Conservation (phyloP, 2,888 invertebrate genomes). For the Acanthosepion pharaonis region DNA sequence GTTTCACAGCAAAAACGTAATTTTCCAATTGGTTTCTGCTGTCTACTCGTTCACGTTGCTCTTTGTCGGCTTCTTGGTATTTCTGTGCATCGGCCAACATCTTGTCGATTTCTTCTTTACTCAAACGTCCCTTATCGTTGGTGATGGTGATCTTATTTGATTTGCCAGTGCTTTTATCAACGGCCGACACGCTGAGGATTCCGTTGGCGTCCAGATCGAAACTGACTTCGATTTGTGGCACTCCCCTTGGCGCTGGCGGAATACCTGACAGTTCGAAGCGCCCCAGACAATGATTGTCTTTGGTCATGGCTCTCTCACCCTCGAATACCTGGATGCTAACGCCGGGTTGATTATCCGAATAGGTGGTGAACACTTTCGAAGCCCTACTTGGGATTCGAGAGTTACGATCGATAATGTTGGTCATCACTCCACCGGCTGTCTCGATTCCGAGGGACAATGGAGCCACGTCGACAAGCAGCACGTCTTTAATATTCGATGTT, state of each 20-base stretch:
- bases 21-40: constrained; percentile 69
- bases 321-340: constrained; percentile 82
- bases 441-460: constrained; percentile 78
- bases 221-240: constrained; percentile 78
- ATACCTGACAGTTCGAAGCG: constrained; percentile 71
- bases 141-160: constrained; percentile 88
- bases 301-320: constrained; percentile 95
- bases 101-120: constrained; percentile 88
- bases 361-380: constrained; percentile 84
- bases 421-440: constrained; percentile 74
- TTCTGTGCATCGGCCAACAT: constrained; percentile 75
- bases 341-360: constrained; percentile 86
- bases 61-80: constrained; percentile 71
- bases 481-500: constrained; percentile 83
- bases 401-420: constrained; percentile 66
- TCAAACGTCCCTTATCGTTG: constrained; percentile 89
- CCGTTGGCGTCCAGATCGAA: constrained; percentile 92
- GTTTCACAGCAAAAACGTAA: constrained; percentile 75
- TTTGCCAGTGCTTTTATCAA: constrained; percentile 85
- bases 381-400: constrained; percentile 74
- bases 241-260: constrained; percentile 72
- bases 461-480: constrained; percentile 82
- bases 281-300: constrained; percentile 84
- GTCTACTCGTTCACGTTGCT: constrained; percentile 64
- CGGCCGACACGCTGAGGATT: constrained; percentile 78